phyloP scores from a whole-genome alignment of 2,888 invertebrate genomes.

The Seira sanloemensis region DNA sequence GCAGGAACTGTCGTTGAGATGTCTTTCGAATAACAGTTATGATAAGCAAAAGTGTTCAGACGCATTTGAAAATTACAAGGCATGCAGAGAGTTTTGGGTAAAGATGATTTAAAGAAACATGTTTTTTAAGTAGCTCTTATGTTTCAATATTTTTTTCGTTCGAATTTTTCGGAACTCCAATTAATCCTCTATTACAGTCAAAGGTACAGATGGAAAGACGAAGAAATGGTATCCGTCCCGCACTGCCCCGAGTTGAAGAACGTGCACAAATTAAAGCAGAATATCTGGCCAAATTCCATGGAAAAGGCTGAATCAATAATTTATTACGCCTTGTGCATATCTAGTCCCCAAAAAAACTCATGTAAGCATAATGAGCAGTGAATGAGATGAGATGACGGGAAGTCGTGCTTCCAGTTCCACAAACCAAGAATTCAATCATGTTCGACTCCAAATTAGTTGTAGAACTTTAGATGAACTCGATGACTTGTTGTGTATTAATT shows the following conservation, averaged over 20 bases:
- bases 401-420: no score
- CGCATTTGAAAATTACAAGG: constrained; percentile 86
- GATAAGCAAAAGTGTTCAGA: constrained; percentile 81
- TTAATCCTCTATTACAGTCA: constrained; percentile 77
- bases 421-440: no score
- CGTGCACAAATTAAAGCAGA: constrained; percentile 82
- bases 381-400: no score
- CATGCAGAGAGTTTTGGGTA: constrained; percentile 91
- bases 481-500: no score
- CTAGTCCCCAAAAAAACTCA: no score
- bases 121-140: background rate
- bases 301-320: no score
- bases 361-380: no score
- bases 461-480: no score
- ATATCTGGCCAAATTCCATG: constrained; percentile 75
- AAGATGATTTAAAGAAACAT: background rate
- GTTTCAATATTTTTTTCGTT: constrained; percentile 30
- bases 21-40: constrained; percentile 83
- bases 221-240: constrained; percentile 81
- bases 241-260: constrained; percentile 83
- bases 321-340: no score
- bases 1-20: constrained; percentile 83
- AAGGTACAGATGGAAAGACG: constrained; percentile 78
- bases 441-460: no score
- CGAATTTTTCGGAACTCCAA: constrained; percentile 44